phyloP scores from a whole-genome alignment of 2,797 vertebrate species.

The Pangasius sanitwongsei region DNA sequence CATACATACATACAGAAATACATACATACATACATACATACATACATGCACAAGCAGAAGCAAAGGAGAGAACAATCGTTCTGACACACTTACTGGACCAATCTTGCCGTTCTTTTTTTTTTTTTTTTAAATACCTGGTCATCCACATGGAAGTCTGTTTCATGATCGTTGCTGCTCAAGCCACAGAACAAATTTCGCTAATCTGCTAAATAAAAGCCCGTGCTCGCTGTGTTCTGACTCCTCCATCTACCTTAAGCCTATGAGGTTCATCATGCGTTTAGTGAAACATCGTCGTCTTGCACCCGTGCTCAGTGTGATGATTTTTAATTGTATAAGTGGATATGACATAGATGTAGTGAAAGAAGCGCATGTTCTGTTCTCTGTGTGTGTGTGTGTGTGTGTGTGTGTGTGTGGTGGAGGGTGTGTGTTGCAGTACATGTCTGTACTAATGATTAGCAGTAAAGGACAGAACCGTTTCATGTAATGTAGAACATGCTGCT shows the following conservation, averaged over 20 bases:
- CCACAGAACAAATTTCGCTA: not conserved
- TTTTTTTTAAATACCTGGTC: not conserved
- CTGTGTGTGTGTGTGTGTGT: not conserved
- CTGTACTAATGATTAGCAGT: not conserved
- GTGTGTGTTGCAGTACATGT: slow-evolving; percentile 14
- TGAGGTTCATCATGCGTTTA: not conserved
- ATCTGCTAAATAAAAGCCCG: not conserved
- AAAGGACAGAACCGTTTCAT: slow-evolving; percentile 53
- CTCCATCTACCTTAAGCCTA: not conserved
- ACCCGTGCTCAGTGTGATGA: not conserved
- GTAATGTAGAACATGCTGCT: slow-evolving; percentile 57
- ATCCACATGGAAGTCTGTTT: not conserved
- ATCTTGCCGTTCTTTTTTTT: not conserved
- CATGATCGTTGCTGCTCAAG: not conserved
- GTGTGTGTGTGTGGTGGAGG: not conserved
- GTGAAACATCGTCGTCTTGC: not conserved
- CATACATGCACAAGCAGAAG: not conserved
- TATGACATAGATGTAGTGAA: not conserved
- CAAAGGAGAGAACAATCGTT: not conserved
- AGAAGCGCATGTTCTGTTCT: not conserved
- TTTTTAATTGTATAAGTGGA: not conserved
- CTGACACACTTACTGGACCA: slow-evolving; percentile 14
- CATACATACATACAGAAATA: not conserved
- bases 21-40: no score
- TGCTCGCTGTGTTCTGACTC: not conserved